These are phyloP conservation scores for Lerista edwardsae DNA, from an alignment of 2,797 vertebrate genomes.

Conservation along the genomic window DNA sequence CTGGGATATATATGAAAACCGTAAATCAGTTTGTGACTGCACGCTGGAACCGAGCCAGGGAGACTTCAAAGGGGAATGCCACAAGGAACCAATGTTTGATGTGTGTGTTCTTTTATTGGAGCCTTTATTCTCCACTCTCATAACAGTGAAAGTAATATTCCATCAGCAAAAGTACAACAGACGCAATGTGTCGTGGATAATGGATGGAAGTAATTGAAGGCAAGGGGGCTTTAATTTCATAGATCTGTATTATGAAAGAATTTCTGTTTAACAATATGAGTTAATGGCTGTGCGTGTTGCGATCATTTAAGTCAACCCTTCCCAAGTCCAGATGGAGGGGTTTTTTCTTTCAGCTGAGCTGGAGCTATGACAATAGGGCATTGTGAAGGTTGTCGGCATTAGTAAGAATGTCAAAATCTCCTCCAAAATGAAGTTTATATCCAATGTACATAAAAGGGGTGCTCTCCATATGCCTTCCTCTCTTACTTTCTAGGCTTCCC, in stretches of 20 bases:
- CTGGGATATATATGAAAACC: conserved; percentile 10
- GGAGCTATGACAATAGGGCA: conserved; percentile 58
- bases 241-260: conserved; percentile 62
- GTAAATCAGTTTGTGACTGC: conserved; percentile 53
- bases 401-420: conserved; percentile 49
- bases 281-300: conserved; percentile 3
- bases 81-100: conserved; percentile 67
- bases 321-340: conserved; percentile 66
- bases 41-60: conserved; percentile 58
- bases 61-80: conserved; percentile 67
- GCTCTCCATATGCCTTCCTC: too few species aligned
- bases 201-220: conserved; percentile 75
- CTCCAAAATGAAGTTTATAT: conserved; percentile 51
- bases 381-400: conserved; percentile 55
- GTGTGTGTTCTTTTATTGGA: conserved; percentile 68
- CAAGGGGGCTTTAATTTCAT: conserved; percentile 71
- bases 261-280: conserved; percentile 65
- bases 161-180: conserved; percentile 64
- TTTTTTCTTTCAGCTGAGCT: conserved; percentile 63
- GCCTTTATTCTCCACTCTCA: conserved; percentile 68
- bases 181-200: conserved; percentile 63
- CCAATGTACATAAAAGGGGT: conserved; percentile 42
- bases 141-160: conserved; percentile 62
- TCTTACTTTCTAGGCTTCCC: too few species aligned
- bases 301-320: conserved; percentile 58